Percentiles rank a stretch among this genome's conserved stretches.
phyloP scores from a whole-genome alignment of 1,140 invertebrate species.

The Periplaneta americana region DNA sequence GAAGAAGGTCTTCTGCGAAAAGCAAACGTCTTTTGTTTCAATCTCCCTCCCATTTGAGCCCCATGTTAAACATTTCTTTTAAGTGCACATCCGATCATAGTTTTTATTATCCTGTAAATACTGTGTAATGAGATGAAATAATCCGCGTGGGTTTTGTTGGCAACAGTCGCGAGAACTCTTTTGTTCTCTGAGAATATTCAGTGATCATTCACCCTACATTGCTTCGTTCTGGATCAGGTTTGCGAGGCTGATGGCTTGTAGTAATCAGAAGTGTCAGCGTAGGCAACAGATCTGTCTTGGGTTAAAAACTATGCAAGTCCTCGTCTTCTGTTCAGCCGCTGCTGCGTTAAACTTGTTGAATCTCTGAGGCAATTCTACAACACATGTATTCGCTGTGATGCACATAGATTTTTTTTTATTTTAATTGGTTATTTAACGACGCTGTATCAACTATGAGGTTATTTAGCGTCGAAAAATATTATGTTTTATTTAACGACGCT shows the following conservation, averaged over 20 bases:
- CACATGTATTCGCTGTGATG: too few species aligned
- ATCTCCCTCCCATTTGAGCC: neutral
- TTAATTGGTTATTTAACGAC: too few species aligned
- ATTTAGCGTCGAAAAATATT: too few species aligned
- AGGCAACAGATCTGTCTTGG: neutral
- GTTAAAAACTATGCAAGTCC: neutral
- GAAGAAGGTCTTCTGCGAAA: too few species aligned
- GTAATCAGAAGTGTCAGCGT: neutral
- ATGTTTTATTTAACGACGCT: too few species aligned
- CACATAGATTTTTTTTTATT: too few species aligned
- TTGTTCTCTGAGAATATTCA: neutral
- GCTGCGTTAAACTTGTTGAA: too few species aligned
- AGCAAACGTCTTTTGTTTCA: too few species aligned
- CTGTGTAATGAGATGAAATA: neutral
- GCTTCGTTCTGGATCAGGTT: neutral
- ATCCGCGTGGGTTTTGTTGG: neutral
- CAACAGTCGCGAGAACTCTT: neutral
- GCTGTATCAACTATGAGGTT: too few species aligned
- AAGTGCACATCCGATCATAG: neutral
- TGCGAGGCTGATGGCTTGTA: neutral
- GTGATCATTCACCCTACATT: neutral
- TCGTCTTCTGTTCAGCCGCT: neutral
- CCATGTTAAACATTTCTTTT: neutral
- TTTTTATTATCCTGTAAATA: neutral
- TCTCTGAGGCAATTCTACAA: too few species aligned